Percentiles rank a stretch among this genome's conserved stretches.
Evolutionary conservation across 2,888 invertebrate species (phyloP).

Genomic region (Acrobasis consociella): DNA sequence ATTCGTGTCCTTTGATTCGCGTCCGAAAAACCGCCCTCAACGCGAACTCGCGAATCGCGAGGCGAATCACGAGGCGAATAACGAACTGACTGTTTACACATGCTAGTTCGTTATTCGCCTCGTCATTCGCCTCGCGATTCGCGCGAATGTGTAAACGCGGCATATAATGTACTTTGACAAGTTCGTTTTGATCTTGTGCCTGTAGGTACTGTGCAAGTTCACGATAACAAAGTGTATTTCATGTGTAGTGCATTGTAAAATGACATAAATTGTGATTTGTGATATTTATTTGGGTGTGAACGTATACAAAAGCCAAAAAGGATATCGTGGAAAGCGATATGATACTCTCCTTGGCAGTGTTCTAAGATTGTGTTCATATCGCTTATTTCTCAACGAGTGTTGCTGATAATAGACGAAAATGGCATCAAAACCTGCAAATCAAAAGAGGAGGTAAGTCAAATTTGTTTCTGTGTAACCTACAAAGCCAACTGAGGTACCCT

Average conservation of each 20-base stretch:
- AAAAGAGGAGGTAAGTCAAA: conserved; percentile 86
- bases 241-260: conserved; percentile 74
- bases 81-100: no score
- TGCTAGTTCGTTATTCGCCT: no score
- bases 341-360: conserved; percentile 83
- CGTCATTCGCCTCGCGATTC: no score
- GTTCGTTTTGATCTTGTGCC: conserved; percentile 47
- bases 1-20: no score
- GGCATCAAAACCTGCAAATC: conserved; percentile 83
- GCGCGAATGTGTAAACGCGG: no score
- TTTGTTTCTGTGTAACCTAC: conserved; percentile 13
- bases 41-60: no score
- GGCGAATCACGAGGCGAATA: no score
- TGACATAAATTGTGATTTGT: conserved; percentile 74
- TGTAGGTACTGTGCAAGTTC: conserved; percentile 67
- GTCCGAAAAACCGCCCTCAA: no score
- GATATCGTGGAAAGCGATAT: conserved; percentile 71
- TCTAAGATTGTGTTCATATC: conserved; percentile 81
- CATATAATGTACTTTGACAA: conserved; percentile 30
- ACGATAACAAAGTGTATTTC: conserved; percentile 72
- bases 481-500: neutral
- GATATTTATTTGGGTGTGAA: conserved; percentile 57
- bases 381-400: conserved; percentile 70
- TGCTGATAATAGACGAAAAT: conserved; percentile 63
- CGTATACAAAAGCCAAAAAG: conserved; percentile 50